Percentiles rank a stretch among this genome's conserved stretches.
Evolutionary conservation across 2,797 vertebrate species (phyloP).

Genomic region (Leuciscus waleckii): DNA sequence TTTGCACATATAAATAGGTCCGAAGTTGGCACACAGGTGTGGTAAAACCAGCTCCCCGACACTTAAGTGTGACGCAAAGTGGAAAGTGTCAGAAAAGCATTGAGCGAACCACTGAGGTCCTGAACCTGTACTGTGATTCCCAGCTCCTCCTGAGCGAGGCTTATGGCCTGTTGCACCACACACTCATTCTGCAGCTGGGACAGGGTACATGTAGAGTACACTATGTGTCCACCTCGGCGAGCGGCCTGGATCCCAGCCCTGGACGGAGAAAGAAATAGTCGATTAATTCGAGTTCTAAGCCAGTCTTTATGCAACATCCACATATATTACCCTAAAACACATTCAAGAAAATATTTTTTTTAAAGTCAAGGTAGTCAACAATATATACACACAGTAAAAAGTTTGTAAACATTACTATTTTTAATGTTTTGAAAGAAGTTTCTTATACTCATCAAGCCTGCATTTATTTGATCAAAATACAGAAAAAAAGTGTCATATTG

Average conservation of each 20-base stretch:
- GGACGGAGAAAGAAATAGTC: constrained; percentile 3
- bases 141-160: constrained; percentile 78
- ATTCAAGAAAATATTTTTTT: background rate
- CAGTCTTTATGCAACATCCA: background rate
- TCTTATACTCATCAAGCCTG: no score
- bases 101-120: constrained; percentile 79
- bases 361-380: no score
- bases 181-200: constrained; percentile 90
- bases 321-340: no score
- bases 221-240: constrained; percentile 81
- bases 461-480: no score
- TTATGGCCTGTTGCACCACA: constrained; percentile 85
- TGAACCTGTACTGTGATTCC: constrained; percentile 76
- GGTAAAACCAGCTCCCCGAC: constrained; percentile 92
- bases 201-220: constrained; percentile 93
- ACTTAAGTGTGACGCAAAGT: constrained; percentile 80
- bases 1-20: constrained; percentile 94
- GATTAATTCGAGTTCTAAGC: background rate
- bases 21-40: constrained; percentile 92
- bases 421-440: no score
- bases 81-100: constrained; percentile 85
- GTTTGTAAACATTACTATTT: no score
- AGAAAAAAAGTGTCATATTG: no score
- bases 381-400: no score
- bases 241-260: constrained; percentile 88